phyloP scores from a whole-genome alignment of 2,797 vertebrate species.

The Ispidina lecontei region DNA sequence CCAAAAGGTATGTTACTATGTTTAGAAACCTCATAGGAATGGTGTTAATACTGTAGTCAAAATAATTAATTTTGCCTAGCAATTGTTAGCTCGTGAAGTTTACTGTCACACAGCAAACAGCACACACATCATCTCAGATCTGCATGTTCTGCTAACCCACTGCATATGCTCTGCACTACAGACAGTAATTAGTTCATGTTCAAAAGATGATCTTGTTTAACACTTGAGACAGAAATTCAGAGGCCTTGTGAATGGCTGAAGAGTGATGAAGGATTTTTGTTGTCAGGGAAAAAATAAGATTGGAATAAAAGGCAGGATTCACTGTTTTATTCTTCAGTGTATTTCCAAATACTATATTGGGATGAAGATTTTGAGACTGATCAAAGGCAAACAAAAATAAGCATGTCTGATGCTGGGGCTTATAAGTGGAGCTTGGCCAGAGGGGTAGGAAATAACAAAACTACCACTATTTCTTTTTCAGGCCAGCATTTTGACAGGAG shows the following conservation, averaged over 20 bases:
- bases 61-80: background rate
- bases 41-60: background rate
- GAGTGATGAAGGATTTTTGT: background rate
- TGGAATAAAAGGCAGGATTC: background rate
- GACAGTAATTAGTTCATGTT: background rate
- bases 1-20: background rate
- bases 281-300: background rate
- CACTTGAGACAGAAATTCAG: background rate
- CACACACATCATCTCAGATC: background rate
- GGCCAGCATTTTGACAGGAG: slow-evolving; percentile 94
- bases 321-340: background rate
- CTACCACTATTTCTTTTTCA: slow-evolving; percentile 46
- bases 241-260: background rate
- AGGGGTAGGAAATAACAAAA: background rate
- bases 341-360: background rate
- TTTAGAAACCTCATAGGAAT: background rate
- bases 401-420: background rate
- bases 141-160: background rate
- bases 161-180: background rate
- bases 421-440: background rate
- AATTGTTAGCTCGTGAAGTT: background rate
- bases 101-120: background rate
- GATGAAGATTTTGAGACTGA: background rate
- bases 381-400: background rate
- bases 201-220: background rate